These are phyloP conservation scores for Vombatus ursinus DNA, from an alignment of 2,113 vertebrate species.

Conservation along the genomic window DNA sequence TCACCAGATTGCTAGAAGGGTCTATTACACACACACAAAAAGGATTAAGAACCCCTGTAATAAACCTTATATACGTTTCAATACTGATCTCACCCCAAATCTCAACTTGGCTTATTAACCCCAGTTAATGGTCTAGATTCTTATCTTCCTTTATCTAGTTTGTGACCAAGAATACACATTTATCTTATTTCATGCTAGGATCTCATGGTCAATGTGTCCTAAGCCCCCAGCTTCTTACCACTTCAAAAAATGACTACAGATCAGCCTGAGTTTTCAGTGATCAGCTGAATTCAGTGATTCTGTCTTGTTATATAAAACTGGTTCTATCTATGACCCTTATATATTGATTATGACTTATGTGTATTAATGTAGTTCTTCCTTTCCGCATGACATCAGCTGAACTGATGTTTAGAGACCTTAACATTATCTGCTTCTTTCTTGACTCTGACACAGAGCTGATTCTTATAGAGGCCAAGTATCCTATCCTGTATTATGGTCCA, in stretches of 20 bases:
- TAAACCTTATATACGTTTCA: not conserved
- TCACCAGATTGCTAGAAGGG: not conserved
- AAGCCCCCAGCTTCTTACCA: not conserved
- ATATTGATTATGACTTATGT: slow-evolving; percentile 43
- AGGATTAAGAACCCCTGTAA: not conserved
- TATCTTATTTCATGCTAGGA: not conserved
- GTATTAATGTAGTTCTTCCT: slow-evolving; percentile 55
- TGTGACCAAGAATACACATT: not conserved
- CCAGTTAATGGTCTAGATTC: not conserved
- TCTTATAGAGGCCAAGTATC: not conserved
- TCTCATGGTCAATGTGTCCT: not conserved
- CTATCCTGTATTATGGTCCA: not conserved
- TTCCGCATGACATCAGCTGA: not conserved
- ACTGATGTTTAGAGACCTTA: not conserved
- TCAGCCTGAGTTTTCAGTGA: not conserved
- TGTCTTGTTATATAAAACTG: slow-evolving; percentile 41
- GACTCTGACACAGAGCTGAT: not conserved
- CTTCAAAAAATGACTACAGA: not conserved
- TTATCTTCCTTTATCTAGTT: slow-evolving; percentile 2
- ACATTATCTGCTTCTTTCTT: not conserved
- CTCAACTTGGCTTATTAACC: not conserved
- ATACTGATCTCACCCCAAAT: not conserved
- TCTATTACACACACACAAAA: not conserved
- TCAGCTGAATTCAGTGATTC: not conserved
- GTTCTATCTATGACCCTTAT: slow-evolving; percentile 33